phyloP scores from a whole-genome alignment of 2,113 vertebrate species.

The Amblyopsis rosae region DNA sequence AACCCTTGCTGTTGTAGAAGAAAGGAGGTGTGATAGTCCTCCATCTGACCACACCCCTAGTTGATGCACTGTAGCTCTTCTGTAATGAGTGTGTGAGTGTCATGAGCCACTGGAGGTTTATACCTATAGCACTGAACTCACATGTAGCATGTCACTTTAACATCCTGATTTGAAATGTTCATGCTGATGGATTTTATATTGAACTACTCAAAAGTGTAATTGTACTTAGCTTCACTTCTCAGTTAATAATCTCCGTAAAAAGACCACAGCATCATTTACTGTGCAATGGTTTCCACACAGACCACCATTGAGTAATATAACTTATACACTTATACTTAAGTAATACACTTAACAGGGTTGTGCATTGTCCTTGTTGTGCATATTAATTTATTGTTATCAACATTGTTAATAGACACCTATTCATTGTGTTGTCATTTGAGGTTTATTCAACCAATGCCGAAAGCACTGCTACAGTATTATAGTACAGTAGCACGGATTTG shows the following conservation, averaged over 20 bases:
- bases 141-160: no score
- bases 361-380: slow-evolving; percentile 7
- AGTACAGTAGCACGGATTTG: neutral
- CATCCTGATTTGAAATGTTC: neutral
- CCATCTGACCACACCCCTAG: slow-evolving; percentile 36
- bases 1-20: slow-evolving; percentile 36
- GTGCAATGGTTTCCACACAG: no score
- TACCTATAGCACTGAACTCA: slow-evolving; percentile 36
- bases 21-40: slow-evolving; percentile 15
- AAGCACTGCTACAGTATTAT: neutral
- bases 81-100: slow-evolving; percentile 57
- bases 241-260: no score
- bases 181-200: neutral
- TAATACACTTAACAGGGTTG: neutral
- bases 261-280: no score
- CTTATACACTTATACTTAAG: no score
- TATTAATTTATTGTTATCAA: neutral
- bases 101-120: slow-evolving; percentile 42
- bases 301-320: neutral
- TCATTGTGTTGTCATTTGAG: no score
- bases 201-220: neutral
- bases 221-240: no score
- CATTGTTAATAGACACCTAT: slow-evolving; percentile 8
- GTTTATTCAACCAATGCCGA: neutral
- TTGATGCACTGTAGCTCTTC: slow-evolving; percentile 11